Evolutionary conservation across 2,113 vertebrate species (phyloP).

Genomic region (Phalacrocorax brasilianus): DNA sequence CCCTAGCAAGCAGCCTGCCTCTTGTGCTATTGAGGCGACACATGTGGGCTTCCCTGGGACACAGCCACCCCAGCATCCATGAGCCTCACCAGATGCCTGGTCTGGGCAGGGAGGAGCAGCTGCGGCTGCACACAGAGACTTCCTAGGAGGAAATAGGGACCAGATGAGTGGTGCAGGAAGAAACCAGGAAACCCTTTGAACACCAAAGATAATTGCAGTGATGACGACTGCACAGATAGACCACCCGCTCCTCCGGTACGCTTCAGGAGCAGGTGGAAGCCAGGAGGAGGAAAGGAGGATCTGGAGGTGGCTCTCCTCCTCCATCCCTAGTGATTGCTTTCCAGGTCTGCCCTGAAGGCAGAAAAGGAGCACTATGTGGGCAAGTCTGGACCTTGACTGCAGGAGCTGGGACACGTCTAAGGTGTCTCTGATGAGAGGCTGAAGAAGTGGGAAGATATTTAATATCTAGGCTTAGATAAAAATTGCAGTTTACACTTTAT

Average conservation of each 20-base stretch:
- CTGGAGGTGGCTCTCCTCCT: background rate
- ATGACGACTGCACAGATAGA: background rate
- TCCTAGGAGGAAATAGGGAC: background rate
- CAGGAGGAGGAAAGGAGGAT: background rate
- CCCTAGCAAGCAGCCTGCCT: rapidly evolving
- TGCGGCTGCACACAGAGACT: background rate
- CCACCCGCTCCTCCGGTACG: rapidly evolving
- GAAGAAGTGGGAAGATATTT: background rate
- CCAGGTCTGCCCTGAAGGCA: background rate
- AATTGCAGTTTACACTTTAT: background rate
- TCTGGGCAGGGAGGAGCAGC: background rate
- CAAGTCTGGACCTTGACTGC: background rate
- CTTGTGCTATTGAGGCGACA: background rate
- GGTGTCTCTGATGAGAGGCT: background rate
- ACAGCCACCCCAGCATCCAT: rapidly evolving
- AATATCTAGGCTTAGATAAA: background rate
- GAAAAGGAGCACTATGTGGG: rapidly evolving
- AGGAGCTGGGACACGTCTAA: background rate
- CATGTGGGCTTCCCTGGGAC: background rate
- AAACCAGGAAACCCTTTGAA: background rate
- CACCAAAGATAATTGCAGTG: rapidly evolving
- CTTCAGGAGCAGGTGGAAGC: background rate
- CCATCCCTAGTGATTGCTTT: background rate
- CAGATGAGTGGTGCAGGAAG: background rate
- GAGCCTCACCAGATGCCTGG: background rate